These are phyloP conservation scores for Tipula confusa DNA, from an alignment of 2,888 invertebrate genomes.

Conservation along the genomic window DNA sequence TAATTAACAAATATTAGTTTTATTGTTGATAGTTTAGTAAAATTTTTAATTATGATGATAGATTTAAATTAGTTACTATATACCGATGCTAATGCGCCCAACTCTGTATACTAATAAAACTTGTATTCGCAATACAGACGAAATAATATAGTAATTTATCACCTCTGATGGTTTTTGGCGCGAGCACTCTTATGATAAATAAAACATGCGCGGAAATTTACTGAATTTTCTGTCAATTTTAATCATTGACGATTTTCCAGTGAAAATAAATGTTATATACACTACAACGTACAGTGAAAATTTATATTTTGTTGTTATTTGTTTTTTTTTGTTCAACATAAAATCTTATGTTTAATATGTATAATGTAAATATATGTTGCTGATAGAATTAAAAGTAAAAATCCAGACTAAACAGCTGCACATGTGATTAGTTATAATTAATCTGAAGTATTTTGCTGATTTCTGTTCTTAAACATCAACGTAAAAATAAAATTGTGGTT, in stretches of 20 bases:
- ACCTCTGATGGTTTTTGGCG: constrained; percentile 5
- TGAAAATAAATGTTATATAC: background rate
- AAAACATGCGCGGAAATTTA: constrained; percentile 12
- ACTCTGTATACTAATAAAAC: background rate
- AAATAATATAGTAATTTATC: background rate
- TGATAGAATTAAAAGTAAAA: background rate
- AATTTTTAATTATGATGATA: too few relatives aligned
- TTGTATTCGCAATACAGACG: background rate
- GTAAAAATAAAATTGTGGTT: background rate
- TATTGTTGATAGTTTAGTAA: too few relatives aligned
- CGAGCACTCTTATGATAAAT: background rate
- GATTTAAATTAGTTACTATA: too few relatives aligned
- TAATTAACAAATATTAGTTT: too few relatives aligned
- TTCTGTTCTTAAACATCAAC: background rate
- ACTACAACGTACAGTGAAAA: background rate
- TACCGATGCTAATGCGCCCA: background rate
- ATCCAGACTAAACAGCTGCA: constrained; percentile 20
- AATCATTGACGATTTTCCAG: constrained; percentile 20
- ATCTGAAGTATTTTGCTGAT: background rate
- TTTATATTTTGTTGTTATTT: background rate
- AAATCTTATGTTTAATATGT: background rate
- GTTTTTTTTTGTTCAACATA: background rate
- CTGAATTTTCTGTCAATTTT: constrained; percentile 12
- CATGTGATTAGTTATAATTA: background rate
- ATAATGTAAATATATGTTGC: background rate